Evolutionary conservation across 2,888 invertebrate genomes (phyloP), one percentile per base, ranked within the genome.

Genomic region (Mythimna pallens): DNA sequence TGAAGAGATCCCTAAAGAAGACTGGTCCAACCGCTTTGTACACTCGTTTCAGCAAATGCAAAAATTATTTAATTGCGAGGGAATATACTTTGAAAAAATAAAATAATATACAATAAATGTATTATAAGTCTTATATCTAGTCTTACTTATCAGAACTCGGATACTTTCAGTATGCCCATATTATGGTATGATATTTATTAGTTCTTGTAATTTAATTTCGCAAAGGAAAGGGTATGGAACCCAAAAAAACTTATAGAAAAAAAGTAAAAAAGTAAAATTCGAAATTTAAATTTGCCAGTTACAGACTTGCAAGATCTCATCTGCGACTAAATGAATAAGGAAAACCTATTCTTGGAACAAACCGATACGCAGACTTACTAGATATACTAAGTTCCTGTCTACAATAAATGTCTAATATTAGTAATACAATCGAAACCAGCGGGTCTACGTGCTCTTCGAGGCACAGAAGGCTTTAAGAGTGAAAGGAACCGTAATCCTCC

Each of bases 391-490:
- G 50, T n/a, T 40, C 12, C 5, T 12, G 6, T 36, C 12, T 12
- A 14, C 25, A 9, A 25, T 2, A 58, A 58, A 66, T 34, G 3
- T 54, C 7, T 52, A 36, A 75, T 66, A 66, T 75, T 67, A 10
- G 25, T 10, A 36, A 30, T 7, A 43, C 5, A 20, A 34, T 17
- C 2, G 7, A 6, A 34, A 22, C 25, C 22, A 52, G 4, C 12
- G 7, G 12, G 52, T 59, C 22, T 25, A 54, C 43, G 36, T 54
- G 47, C 8, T 20, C 36, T 67, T 8, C 8, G 20, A 54, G 7
- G 25, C 20, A 22, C 14, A 36, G 20, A 54, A 75, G 14, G 61
- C 59, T 75, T 67, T 40, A 30, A 14, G 25, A 25, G 1, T 47
- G 43, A 68, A 36, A 30, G 22, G 14, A 67, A 30, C 47, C 17